phyloP scores from a whole-genome alignment of 2,113 vertebrate genomes.

The Albula glossodonta region DNA sequence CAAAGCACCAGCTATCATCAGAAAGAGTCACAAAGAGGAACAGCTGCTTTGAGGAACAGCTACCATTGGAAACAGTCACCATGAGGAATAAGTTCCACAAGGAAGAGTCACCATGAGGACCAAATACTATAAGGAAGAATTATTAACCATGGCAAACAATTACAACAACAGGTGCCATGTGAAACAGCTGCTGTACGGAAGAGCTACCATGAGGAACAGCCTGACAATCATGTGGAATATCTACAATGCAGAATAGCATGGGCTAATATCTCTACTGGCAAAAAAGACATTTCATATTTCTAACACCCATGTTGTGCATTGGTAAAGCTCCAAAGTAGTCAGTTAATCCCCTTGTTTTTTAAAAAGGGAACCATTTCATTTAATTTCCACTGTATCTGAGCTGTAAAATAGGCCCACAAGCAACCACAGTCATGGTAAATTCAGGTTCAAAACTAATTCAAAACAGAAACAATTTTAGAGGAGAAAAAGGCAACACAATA shows the following conservation, averaged over 20 bases:
- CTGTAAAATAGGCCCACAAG: not conserved
- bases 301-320: not conserved
- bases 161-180: not conserved
- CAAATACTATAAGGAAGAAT: not conserved
- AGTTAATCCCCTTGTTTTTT: not conserved
- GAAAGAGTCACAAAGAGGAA: not conserved
- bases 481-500: not conserved
- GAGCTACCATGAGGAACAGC: not conserved
- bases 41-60: not conserved
- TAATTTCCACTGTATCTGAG: not conserved
- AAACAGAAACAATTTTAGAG: not conserved
- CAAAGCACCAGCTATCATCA: not conserved
- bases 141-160: not conserved
- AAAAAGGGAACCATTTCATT: not conserved
- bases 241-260: too few relatives aligned
- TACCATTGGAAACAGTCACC: not conserved
- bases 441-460: too few relatives aligned
- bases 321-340: not conserved
- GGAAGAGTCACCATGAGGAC: not conserved
- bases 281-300: not conserved
- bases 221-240: too few relatives aligned
- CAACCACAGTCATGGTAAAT: not conserved
- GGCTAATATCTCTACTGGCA: too few relatives aligned
- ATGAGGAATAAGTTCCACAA: not conserved
- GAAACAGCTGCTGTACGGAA: not conserved